These are phyloP conservation scores for Fulica atra DNA, from an alignment of 2,113 vertebrate species.

Conservation along the genomic window DNA sequence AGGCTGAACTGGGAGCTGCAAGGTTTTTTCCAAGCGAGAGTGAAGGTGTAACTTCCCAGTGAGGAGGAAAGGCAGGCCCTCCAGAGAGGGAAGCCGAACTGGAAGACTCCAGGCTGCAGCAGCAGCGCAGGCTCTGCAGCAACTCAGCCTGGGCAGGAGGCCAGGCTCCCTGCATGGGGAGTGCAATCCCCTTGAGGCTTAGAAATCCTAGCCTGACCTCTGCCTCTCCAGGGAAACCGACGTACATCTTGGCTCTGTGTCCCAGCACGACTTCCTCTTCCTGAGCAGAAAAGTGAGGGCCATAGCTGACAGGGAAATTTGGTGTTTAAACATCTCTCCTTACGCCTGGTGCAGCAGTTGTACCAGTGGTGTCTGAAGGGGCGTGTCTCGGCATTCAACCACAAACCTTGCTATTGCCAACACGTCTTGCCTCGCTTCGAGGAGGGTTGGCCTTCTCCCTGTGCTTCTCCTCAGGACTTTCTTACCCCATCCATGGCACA, in stretches of 20 bases:
- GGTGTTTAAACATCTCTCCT: background rate
- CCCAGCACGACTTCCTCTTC: background rate
- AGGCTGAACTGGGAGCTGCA: background rate
- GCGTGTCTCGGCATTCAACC: background rate
- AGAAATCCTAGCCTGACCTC: background rate
- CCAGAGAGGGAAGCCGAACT: background rate
- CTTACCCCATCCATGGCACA: background rate
- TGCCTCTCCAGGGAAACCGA: background rate
- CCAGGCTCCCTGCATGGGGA: background rate
- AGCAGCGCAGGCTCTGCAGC: rapidly evolving
- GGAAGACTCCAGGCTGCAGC: background rate
- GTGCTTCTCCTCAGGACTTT: background rate
- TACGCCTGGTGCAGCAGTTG: background rate
- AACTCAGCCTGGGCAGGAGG: background rate
- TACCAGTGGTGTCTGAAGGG: background rate
- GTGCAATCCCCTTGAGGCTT: background rate
- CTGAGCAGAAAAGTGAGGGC: background rate
- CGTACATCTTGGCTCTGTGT: rapidly evolving
- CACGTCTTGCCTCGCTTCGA: rapidly evolving
- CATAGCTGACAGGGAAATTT: background rate
- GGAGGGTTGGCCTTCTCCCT: background rate
- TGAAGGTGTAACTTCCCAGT: background rate
- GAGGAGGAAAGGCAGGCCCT: background rate
- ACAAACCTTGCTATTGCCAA: background rate
- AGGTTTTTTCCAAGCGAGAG: background rate